Evolutionary conservation across 1,140 invertebrate species (phyloP), one percentile per base, ranked within the genome.

Genomic region (Phymorhynchus buccinoides): DNA sequence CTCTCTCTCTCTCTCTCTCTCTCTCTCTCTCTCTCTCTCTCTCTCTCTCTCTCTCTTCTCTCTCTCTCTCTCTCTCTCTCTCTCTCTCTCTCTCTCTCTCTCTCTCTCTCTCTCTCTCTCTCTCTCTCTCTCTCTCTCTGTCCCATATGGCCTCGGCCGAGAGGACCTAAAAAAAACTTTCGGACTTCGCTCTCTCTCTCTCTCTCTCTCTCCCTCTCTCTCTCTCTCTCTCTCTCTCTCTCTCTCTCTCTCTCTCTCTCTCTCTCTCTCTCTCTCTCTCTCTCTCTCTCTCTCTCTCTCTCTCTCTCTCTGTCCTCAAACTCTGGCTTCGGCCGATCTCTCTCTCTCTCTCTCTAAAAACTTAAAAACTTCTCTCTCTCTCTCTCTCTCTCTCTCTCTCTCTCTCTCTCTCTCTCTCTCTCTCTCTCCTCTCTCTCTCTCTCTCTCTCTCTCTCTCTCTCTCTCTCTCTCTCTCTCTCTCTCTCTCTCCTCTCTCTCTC

Each of bases 221-320:
- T 39, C 71, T 75, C 71, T 75, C 37, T 75, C 30, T 32, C n/a
- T 75, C 37, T 39, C 71, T 79, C n/a, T 79, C 77, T 79, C 22
- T 79, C 77, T 79, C 22, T 79, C 77, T 79, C n/a, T 79, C 77
- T 79, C n/a, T 79, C 77, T 79, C n/a, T 79, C 62, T 68, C 18
- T 75, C 52, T 83, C 56, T 83, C 80, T 68, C 56, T 73, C 56
- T 73, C 66, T 77, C 2, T 77, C 39, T 83, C 81, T 86, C 32
- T 86, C 80, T 86, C 37, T 84, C 62, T 84, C 66, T 84, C 80
- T 52, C 18, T 80, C 84, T 75, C 66, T 81, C 78, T 75, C 52
- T 87, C 52, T 85, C 41, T 87, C 84, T 85, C 77, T 73, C 81
- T 85, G 56, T 85, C 84, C 81, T 27, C 62, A n/a, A n/a, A n/a